Percentiles rank a stretch among this genome's conserved stretches.
Evolutionary conservation across 1,140 invertebrate species (phyloP).

Genomic region (Lasioglossum baleicum): DNA sequence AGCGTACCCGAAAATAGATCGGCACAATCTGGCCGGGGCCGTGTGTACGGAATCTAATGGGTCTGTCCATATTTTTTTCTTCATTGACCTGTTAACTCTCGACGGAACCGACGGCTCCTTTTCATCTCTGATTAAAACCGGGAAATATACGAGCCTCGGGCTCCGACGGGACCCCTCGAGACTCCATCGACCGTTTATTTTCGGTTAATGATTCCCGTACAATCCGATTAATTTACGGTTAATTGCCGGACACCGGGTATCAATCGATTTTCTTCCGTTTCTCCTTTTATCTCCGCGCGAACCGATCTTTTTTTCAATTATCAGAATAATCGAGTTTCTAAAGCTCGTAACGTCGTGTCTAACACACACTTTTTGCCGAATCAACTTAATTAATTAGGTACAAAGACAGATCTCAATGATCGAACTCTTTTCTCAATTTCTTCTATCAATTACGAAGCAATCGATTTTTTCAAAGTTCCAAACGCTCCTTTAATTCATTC

Average conservation of each 20-base stretch:
- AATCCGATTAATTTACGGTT: slow-evolving; percentile 25
- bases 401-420: too few species aligned
- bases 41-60: slow-evolving; percentile 55
- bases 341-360: too few species aligned
- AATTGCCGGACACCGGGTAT: not conserved
- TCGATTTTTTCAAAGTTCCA: too few species aligned
- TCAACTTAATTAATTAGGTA: too few species aligned
- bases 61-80: slow-evolving; percentile 42
- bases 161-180: not conserved
- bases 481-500: too few species aligned
- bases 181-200: slow-evolving; percentile 4
- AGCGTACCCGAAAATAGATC: slow-evolving; percentile 75
- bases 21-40: slow-evolving; percentile 63
- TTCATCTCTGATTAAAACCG: slow-evolving; percentile 42
- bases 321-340: too few species aligned
- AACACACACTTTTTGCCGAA: too few species aligned
- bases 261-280: not conserved
- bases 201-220: slow-evolving; percentile 10
- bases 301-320: too few species aligned
- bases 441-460: too few species aligned
- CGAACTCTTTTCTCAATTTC: too few species aligned
- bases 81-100: slow-evolving; percentile 44
- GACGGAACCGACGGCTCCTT: slow-evolving; percentile 43
- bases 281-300: too few species aligned
- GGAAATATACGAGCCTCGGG: slow-evolving; percentile 28